Evolutionary conservation across 2,113 vertebrate genomes (phyloP).

Genomic region (Cynopterus brachyotis): DNA sequence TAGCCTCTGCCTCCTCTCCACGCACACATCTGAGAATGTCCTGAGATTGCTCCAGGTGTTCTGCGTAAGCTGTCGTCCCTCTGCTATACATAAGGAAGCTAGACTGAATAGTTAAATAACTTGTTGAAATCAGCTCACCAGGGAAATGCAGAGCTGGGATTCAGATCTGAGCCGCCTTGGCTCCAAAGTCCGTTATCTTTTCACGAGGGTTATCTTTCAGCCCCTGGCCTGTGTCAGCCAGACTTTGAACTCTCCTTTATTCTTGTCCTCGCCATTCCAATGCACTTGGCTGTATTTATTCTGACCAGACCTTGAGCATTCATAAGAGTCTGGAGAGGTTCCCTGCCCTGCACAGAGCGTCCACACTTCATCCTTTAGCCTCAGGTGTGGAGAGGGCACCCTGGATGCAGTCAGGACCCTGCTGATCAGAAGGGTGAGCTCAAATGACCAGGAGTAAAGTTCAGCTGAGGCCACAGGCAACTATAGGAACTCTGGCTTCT

Average conservation of each 20-base stretch:
- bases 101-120: background rate
- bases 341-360: rapidly evolving
- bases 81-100: background rate
- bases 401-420: background rate
- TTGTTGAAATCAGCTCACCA: background rate
- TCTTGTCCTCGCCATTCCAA: background rate
- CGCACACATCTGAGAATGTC: background rate
- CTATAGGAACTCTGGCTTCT: background rate
- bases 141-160: background rate
- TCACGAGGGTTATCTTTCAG: background rate
- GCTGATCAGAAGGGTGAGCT: background rate
- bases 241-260: background rate
- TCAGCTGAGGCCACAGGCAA: background rate
- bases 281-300: background rate
- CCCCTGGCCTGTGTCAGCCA: background rate
- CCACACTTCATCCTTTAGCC: background rate
- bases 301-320: background rate
- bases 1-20: background rate
- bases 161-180: background rate
- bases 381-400: background rate
- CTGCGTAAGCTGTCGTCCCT: background rate
- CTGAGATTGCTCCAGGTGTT: background rate
- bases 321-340: background rate
- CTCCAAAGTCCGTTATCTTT: background rate
- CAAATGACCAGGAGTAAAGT: background rate